These are phyloP conservation scores for Tiliqua scincoides DNA, from an alignment of 2,113 vertebrate genomes.

Conservation along the genomic window DNA sequence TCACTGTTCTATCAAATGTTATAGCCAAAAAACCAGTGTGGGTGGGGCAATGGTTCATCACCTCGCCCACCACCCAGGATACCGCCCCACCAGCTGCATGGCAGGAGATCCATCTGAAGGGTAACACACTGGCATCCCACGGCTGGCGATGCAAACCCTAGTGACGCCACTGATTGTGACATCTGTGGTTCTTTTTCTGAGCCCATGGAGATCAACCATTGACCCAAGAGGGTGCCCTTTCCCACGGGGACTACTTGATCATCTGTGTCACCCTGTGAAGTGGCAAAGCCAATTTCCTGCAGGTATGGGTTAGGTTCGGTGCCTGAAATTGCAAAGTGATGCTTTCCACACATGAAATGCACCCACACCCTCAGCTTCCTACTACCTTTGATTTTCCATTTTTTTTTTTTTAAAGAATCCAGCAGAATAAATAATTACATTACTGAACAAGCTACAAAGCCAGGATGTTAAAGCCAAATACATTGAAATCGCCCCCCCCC, in stretches of 20 bases:
- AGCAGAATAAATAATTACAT: conserved; percentile 79
- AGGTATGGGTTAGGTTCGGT: background rate
- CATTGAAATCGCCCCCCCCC: conserved; percentile 63
- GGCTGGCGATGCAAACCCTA: too few relatives aligned
- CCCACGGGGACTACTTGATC: background rate
- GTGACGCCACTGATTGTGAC: too few relatives aligned
- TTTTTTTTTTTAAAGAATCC: conserved; percentile 60
- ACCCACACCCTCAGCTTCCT: conserved; percentile 56
- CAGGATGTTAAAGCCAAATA: conserved; percentile 72
- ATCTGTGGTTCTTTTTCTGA: conserved; percentile 18
- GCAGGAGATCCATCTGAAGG: too few relatives aligned
- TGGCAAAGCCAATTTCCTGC: too few relatives aligned
- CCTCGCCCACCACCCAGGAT: too few relatives aligned
- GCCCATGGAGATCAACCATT: background rate
- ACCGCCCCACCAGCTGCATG: too few relatives aligned
- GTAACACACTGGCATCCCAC: too few relatives aligned
- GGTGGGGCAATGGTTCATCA: too few relatives aligned
- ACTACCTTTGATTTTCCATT: conserved; percentile 75
- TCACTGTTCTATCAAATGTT: too few relatives aligned
- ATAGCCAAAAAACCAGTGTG: too few relatives aligned
- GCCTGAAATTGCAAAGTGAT: background rate
- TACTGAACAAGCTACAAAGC: conserved; percentile 77
- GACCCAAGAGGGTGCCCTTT: background rate
- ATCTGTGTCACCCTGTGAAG: too few relatives aligned
- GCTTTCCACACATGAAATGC: conserved; percentile 55